Base-by-base conservation (phyloP, 1,140 invertebrate species). In the Atta colombica region DNA sequence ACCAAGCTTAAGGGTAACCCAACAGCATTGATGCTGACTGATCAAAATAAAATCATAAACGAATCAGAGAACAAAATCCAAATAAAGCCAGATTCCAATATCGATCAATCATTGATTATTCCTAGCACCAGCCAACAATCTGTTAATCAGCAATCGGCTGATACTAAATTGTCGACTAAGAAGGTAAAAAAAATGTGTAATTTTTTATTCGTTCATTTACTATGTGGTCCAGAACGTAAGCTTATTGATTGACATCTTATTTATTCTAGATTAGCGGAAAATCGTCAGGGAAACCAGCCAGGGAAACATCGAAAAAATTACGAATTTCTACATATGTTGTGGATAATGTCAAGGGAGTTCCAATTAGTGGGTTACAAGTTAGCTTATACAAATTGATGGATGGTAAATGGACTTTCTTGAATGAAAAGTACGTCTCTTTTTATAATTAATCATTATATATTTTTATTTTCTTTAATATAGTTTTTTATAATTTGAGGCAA, bases 351-450 rank as follows among this genome's bases (percentile, higher is more conserved):
- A 96, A 96, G 49, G 97, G 97, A n/a, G 89, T 93, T 66, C 97
- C 97, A 3, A 96, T 97, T 1, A 90, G 92, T 45, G 96, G 96
- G 18, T 86, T 97, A 0, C 96, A 96, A 89, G 96, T 97, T 14
- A 97, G 97, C 69, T 94, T 97, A 14, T 97, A 97, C 85, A 97
- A 97, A 93, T 93, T 97, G 39, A 96, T 96, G 84, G 96, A 97
- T 77, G 96, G 96, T 1, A 93, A 96, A 71, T 97, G 97, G 96
- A 97, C 92, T 6, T 96, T 95, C 94, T 95, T 97, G 89, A 97
- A 95, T 95, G 96, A 96, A 95, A 96, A 91, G 95, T 96, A 93
- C 81, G 63, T 68, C 7, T 68, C 7, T 45, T 60, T 60, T 35
- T 49, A 12, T n/a, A 74, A 75, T 39, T 39, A 10, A 31, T 74